These are phyloP conservation scores for Agrotis puta DNA, from an alignment of 2,888 invertebrate species.

Conservation along the genomic window DNA sequence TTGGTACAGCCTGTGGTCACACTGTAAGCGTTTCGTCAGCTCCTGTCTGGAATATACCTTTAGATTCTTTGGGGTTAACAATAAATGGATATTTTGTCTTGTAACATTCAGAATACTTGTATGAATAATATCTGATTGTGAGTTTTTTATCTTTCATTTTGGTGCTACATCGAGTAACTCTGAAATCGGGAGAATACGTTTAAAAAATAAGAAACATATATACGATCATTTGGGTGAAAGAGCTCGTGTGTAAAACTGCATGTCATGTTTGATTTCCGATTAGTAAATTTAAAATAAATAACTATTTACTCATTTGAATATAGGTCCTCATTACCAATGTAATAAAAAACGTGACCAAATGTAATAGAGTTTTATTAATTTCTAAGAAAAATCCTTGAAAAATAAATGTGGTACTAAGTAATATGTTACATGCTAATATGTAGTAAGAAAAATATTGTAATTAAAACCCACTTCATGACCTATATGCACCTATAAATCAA, in stretches of 20 bases:
- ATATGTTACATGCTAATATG: conserved; percentile 19
- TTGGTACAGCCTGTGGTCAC: conserved; percentile 15
- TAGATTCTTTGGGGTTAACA: too few relatives aligned
- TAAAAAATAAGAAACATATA: too few relatives aligned
- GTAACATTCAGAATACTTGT: too few relatives aligned
- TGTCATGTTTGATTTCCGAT: not conserved
- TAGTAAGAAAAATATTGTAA: conserved; percentile 17
- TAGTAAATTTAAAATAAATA: not conserved
- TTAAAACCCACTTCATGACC: conserved; percentile 1
- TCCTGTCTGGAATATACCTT: not conserved
- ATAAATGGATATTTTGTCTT: too few relatives aligned
- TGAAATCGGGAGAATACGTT: too few relatives aligned
- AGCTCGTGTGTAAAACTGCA: not conserved
- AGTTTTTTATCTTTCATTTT: too few relatives aligned
- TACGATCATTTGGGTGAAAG: too few relatives aligned
- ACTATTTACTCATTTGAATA: not conserved
- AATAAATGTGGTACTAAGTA: conserved; percentile 1
- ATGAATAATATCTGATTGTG: too few relatives aligned
- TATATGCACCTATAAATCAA: not conserved
- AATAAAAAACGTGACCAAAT: conserved; percentile 39
- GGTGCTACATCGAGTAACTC: too few relatives aligned
- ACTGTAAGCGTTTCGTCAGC: conserved; percentile 36
- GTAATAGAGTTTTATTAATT: conserved; percentile 1
- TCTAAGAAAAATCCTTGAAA: conserved; percentile 36
- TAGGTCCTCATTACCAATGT: not conserved